Percentiles rank a stretch among this genome's conserved stretches.
Evolutionary conservation across 2,888 invertebrate species (phyloP).

Genomic region (Himalopsyche kuldschensis): DNA sequence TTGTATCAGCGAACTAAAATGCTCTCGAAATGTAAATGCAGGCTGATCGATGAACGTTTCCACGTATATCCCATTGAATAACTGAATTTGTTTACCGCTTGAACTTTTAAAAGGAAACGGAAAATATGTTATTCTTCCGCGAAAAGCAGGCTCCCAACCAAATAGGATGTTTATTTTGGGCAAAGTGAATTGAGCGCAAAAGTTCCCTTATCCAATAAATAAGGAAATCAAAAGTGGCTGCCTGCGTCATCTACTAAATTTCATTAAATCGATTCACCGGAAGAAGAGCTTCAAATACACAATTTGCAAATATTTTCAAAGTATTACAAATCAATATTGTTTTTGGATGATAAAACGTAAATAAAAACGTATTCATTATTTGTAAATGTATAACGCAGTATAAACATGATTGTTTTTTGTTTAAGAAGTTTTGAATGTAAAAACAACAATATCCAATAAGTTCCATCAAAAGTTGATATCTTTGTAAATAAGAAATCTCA

Average conservation of each 20-base stretch:
- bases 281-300: no score
- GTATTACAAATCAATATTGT: no score
- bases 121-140: neutral
- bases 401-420: no score
- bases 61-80: conserved; percentile 2
- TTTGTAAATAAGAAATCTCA: no score
- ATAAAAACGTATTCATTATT: no score
- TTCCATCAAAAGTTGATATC: no score
- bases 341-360: no score
- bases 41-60: conserved; percentile 10
- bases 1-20: neutral
- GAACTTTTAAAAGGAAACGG: neutral
- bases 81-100: conserved; percentile 15
- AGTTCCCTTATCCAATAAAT: neutral
- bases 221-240: neutral
- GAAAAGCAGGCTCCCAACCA: neutral
- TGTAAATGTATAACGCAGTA: no score
- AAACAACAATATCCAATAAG: no score
- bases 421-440: no score
- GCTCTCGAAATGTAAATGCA: conserved; percentile 8
- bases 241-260: neutral
- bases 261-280: neutral
- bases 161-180: conserved; percentile 2
- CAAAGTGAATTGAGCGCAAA: neutral
- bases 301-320: no score